Evolutionary conservation across 2,113 vertebrate genomes (phyloP).

Genomic region (Channa argus): DNA sequence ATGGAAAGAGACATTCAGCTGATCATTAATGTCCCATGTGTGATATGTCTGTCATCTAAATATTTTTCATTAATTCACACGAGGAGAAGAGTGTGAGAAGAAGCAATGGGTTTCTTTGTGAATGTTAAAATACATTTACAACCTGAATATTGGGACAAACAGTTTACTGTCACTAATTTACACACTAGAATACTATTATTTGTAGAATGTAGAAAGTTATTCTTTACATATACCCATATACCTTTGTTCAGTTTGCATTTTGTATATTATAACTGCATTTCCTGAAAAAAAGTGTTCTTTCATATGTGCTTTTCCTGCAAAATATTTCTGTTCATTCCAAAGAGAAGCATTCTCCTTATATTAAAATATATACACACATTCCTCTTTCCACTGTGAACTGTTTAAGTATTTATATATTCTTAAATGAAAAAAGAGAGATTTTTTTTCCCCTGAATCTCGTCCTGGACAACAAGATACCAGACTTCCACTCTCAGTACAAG

Average conservation of each 20-base stretch:
- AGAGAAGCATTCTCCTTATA: slow-evolving; percentile 77
- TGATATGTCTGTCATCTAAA: slow-evolving; percentile 66
- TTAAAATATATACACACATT: slow-evolving; percentile 84
- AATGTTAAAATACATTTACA: slow-evolving; percentile 82
- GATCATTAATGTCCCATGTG: slow-evolving; percentile 64
- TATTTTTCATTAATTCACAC: slow-evolving; percentile 8
- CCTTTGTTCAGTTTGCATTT: slow-evolving; percentile 75
- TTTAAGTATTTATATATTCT: slow-evolving; percentile 75
- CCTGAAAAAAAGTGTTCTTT: slow-evolving; percentile 78
- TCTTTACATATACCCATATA: slow-evolving; percentile 76
- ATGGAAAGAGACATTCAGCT: slow-evolving; percentile 76
- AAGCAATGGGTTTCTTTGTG: slow-evolving; percentile 63
- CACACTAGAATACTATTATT: slow-evolving; percentile 82
- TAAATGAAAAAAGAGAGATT: slow-evolving; percentile 57
- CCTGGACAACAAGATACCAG: slow-evolving; percentile 87
- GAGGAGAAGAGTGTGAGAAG: slow-evolving; percentile 50
- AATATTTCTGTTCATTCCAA: slow-evolving; percentile 80
- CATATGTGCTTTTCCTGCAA: slow-evolving; percentile 82
- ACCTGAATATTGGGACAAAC: slow-evolving; percentile 82
- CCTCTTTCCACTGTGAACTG: slow-evolving; percentile 73
- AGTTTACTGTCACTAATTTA: slow-evolving; percentile 80
- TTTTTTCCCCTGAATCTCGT: slow-evolving; percentile 84
- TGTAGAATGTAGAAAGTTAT: slow-evolving; percentile 80
- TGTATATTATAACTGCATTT: slow-evolving; percentile 77
- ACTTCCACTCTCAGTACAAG: slow-evolving; percentile 85